Base-by-base conservation (phyloP, 2,113 vertebrate species). In the Nannobrachium achirus region DNA sequence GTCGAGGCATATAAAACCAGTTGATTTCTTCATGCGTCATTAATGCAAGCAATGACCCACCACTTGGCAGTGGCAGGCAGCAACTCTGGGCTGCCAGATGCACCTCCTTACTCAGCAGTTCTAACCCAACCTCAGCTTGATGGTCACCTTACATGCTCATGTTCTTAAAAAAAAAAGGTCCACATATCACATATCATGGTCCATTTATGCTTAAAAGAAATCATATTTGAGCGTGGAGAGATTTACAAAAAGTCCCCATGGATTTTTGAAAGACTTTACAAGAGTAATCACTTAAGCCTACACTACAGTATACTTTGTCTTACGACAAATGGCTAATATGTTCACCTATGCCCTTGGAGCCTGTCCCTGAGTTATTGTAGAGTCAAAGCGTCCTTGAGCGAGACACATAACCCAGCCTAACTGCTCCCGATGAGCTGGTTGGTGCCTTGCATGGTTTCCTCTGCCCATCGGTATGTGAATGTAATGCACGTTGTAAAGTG, bases 31-130 rank as follows among this genome's bases (percentile, higher is more conserved):
- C 63, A 80, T 56, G 75, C 77, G 48, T 83, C 83, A 84, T 86
- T 85, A 89, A 85, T 81, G 76, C 59, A 65, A 73, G 70, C 79
- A 72, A 67, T 69, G 81, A 83, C 77, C 86, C 77, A 56, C 55
- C 63, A 64, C 64, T 71, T 82, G 77, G 81, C 69, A 74, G 72
- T n/a, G 10, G 63, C 75, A 50, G 25, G 49, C 48, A 49, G 63
- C 42, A 53, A 75, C 59, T 67, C 51, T 0, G n/a, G 38, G 66
- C 14, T 18, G 72, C 72, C 72, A 85, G 51, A 81, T 52, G 76
- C 58, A 38, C 56, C n/a, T 73, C 66, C 68, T 77, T 74, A 52
- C 79, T 79, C 75, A 69, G 71, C 66, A 79, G 15, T 65, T 44
- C 3, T 48, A 16, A 25, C 71, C 66, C 70, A 61, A 52, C 53